Conservation (phyloP, 37 sponge, comb jelly and placozoan genomes). For the Oscarella lobularis region DNA sequence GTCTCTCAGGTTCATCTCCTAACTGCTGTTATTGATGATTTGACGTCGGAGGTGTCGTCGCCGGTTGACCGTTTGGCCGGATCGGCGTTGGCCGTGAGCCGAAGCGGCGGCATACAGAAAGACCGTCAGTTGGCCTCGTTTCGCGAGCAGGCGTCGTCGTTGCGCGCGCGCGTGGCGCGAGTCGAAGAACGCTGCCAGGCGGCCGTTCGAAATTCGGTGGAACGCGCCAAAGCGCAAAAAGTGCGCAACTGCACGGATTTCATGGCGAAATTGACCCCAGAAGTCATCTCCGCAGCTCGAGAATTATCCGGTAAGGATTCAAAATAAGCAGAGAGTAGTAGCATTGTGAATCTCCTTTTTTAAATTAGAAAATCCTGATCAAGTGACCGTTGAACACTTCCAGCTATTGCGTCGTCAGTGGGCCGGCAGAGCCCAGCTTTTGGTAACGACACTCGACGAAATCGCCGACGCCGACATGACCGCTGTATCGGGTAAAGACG, state of each 20-base stretch:
- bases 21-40: constrained; percentile 62
- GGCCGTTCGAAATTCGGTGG: not conserved
- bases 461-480: constrained; percentile 23
- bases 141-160: not conserved
- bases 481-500: constrained; percentile 31
- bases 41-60: constrained; percentile 39
- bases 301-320: not conserved
- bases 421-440: constrained; percentile 52
- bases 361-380: constrained; percentile 35
- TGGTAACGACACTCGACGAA: constrained; percentile 24
- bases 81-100: constrained; percentile 31
- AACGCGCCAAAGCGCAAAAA: not conserved
- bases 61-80: constrained; percentile 55
- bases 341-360: not conserved
- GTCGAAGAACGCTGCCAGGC: not conserved
- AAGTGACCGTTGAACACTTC: constrained; percentile 49
- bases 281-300: not conserved
- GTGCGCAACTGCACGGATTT: not conserved
- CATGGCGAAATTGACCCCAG: not conserved
- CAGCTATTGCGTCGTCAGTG: constrained; percentile 63
- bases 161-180: not conserved
- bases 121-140: not conserved
- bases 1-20: constrained; percentile 36
- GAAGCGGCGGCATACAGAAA: not conserved
- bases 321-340: not conserved